phyloP scores from a whole-genome alignment of 2,797 vertebrate genomes.

The Hirundo rustica region DNA sequence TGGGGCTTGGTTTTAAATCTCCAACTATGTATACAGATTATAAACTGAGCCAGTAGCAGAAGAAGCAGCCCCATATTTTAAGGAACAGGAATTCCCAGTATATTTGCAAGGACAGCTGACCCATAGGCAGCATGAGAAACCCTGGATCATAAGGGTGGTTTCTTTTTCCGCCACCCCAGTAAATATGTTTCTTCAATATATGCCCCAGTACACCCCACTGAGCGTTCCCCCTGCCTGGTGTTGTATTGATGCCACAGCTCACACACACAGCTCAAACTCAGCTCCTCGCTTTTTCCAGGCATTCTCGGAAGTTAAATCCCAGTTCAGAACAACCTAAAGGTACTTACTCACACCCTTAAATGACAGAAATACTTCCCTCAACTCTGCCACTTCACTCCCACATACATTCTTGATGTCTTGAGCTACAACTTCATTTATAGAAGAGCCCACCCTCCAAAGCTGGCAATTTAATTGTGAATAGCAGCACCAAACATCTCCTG shows the following conservation, averaged over 20 bases:
- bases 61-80: background rate
- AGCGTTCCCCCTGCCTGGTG: background rate
- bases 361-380: background rate
- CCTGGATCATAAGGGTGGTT: background rate
- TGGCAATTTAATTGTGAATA: background rate
- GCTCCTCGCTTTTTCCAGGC: background rate
- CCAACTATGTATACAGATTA: background rate
- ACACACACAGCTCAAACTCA: background rate
- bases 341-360: background rate
- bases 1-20: background rate
- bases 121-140: background rate
- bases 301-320: background rate
- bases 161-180: background rate
- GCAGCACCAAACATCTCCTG: background rate
- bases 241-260: accelerated
- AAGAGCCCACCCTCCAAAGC: background rate
- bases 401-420: background rate
- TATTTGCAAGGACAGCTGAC: background rate
- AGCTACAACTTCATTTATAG: background rate
- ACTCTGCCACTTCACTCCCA: background rate
- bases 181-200: background rate
- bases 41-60: background rate
- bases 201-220: background rate
- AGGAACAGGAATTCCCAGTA: background rate
- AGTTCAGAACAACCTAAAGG: background rate